phyloP scores from a whole-genome alignment of 2,797 vertebrate genomes.

The Microchirus variegatus region DNA sequence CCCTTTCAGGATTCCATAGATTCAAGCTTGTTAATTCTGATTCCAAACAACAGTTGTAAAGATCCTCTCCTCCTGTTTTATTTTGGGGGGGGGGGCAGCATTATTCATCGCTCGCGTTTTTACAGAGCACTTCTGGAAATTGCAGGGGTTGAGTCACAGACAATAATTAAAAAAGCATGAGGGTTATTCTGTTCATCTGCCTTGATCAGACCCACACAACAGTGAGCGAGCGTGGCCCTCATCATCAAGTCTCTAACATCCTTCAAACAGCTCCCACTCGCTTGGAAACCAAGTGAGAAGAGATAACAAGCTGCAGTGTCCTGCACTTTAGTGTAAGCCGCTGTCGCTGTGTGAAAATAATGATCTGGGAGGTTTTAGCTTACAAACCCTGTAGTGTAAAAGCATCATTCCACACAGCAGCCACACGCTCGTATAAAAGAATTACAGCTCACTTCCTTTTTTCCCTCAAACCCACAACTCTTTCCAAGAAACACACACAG shows the following conservation, averaged over 20 bases:
- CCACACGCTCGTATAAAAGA: conserved; percentile 31
- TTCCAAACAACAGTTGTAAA: no score
- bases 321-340: conserved; percentile 40
- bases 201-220: conserved; percentile 49
- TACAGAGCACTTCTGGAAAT: conserved; percentile 11
- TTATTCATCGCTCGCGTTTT: background rate
- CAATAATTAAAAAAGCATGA: conserved; percentile 47
- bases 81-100: no score
- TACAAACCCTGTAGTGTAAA: conserved; percentile 54
- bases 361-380: conserved; percentile 53
- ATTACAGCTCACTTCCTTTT: conserved; percentile 30
- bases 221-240: conserved; percentile 41
- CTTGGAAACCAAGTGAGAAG: conserved; percentile 52
- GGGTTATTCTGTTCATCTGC: conserved; percentile 45
- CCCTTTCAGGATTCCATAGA: no score
- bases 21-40: no score
- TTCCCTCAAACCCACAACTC: conserved; percentile 14
- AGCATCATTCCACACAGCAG: conserved; percentile 47
- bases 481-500: conserved; percentile 1
- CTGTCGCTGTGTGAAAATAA: conserved; percentile 57
- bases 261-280: conserved; percentile 56
- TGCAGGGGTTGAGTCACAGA: conserved; percentile 19
- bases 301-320: conserved; percentile 69
- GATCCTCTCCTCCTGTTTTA: no score
- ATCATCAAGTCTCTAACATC: conserved; percentile 67